Percentiles rank a stretch among this genome's conserved stretches.
Evolutionary conservation across 1,140 invertebrate genomes (phyloP).

Genomic region (Drosophila ananassae): DNA sequence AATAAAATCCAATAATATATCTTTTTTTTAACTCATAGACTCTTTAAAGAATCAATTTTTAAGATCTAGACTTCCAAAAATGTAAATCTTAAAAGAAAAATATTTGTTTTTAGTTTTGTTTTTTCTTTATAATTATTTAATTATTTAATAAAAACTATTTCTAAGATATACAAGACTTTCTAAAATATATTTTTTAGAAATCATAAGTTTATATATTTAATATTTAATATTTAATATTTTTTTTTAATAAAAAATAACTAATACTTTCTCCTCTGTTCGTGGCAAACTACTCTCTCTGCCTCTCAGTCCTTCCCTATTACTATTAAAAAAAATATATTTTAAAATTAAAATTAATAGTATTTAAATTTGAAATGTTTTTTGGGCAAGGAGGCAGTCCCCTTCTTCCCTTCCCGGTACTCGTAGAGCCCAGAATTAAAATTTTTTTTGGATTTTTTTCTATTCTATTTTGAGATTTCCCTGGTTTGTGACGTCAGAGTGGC

Average conservation of each 20-base stretch:
- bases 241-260: background rate
- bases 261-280: slow-evolving; percentile 5
- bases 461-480: slow-evolving; percentile 75
- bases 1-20: no score
- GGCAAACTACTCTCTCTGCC: slow-evolving; percentile 1
- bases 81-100: no score
- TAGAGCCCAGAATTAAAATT: background rate
- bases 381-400: background rate
- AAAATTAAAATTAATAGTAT: slow-evolving; percentile 3
- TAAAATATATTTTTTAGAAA: background rate
- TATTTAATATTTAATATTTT: background rate
- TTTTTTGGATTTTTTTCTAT: slow-evolving; percentile 26
- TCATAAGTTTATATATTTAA: background rate
- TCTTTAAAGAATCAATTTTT: no score
- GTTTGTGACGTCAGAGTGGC: slow-evolving; percentile 62
- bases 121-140: background rate
- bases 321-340: slow-evolving; percentile 11
- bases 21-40: no score
- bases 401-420: background rate
- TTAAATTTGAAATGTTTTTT: background rate
- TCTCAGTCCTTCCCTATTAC: slow-evolving; percentile 12
- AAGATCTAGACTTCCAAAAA: no score
- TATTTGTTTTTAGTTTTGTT: background rate
- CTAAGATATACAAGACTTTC: background rate
- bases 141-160: background rate